Base-by-base conservation (phyloP, 2,113 vertebrate species). In the Tonatia bakeri region DNA sequence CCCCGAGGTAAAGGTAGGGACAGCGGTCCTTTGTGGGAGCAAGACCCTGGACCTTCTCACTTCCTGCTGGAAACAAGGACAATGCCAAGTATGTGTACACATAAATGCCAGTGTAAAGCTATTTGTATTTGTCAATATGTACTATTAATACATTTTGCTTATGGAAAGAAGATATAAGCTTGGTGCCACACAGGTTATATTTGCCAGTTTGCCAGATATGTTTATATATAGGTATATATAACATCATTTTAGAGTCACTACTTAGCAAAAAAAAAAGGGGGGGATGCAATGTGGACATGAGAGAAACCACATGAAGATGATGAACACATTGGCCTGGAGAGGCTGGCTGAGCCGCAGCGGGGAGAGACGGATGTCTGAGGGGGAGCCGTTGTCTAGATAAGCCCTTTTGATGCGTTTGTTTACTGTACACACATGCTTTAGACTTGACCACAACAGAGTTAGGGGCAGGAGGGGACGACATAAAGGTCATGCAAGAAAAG, bases 1-100 rank as follows among this genome's bases (percentile, higher is more conserved):
- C 12, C 43, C 2, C 4, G 24, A 7, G 31, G n/a, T 26, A 5
- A 76, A 94, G 84, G n/a, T 82, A 36, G 4, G 72, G 43, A 0
- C 14, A 20, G 0, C 3, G 16, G 7, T 9, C 13, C 17, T 77
- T 1, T 54, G 5, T 0, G 7, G 20, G 59, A 50, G 4, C 14
- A 64, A 54, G 7, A 43, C 11, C 2, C 1, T 1, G 28, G 11
- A 26, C 11, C 12, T 20, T 13, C 15, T 77, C 3, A 2, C 31
- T 84, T 79, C 31, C 43, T n/a, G 40, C 43, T 9, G 17, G 20
- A 69, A 10, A 36, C 22, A 65, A 14, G 31, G 65, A 65, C 16
- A 7, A 36, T 43, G 28, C 13, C 20, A 31, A 2, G 10, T 47
- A 3, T 11, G 43, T 26, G 12, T 52, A 7, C 15, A 47, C 16